phyloP scores from a whole-genome alignment of 2,113 vertebrate genomes.

The Trogon melanurus region DNA sequence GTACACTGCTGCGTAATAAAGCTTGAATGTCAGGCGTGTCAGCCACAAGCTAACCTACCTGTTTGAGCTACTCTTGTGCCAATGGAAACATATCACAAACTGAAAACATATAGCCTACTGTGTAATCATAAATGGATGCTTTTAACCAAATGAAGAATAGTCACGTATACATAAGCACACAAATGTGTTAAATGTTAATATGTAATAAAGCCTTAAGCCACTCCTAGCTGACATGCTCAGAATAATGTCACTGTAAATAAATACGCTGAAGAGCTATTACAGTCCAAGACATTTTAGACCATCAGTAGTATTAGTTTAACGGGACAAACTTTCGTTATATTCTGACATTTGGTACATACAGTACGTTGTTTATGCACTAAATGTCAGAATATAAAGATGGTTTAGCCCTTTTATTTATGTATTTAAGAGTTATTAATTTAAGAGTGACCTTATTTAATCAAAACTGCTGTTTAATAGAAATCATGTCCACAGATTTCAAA shows the following conservation, averaged over 20 bases:
- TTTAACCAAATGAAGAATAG: conserved; percentile 70
- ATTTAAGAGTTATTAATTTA: conserved; percentile 65
- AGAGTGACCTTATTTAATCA: conserved; percentile 71
- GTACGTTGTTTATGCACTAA: not conserved
- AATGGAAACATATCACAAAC: conserved; percentile 70
- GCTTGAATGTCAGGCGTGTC: conserved; percentile 74
- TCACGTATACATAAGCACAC: conserved; percentile 31
- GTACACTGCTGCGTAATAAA: conserved; percentile 68
- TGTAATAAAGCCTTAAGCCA: conserved; percentile 42
- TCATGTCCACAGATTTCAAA: conserved; percentile 57
- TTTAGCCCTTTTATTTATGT: conserved; percentile 48
- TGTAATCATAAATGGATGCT: conserved; percentile 69
- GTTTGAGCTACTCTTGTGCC: conserved; percentile 75
- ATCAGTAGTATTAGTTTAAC: conserved; percentile 34
- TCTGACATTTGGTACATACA: not conserved
- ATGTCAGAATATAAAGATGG: conserved; percentile 50
- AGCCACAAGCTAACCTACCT: conserved; percentile 78
- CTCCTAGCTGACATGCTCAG: conserved; percentile 22
- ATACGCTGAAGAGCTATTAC: conserved; percentile 38
- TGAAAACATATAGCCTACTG: conserved; percentile 70
- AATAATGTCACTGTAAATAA: conserved; percentile 55
- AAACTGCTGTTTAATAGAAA: conserved; percentile 64
- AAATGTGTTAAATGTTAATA: conserved; percentile 62
- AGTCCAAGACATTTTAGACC: conserved; percentile 36
- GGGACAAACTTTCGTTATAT: conserved; percentile 22